These are phyloP conservation scores for Glyphotaelius pellucidus DNA, from an alignment of 2,888 invertebrate genomes.

Conservation along the genomic window DNA sequence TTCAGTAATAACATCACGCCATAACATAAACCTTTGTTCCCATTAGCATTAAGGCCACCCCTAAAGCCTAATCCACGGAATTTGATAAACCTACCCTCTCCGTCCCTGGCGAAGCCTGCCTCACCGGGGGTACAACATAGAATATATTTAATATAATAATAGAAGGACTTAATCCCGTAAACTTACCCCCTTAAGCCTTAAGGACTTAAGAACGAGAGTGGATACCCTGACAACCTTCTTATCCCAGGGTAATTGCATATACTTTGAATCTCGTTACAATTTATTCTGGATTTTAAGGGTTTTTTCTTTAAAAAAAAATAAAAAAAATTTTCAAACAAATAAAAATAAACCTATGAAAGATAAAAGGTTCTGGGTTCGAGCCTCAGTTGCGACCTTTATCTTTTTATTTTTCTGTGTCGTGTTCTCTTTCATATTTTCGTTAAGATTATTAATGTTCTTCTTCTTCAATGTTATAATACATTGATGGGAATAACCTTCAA, in stretches of 20 bases:
- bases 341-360: no score
- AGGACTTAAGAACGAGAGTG: neutral
- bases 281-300: neutral
- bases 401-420: no score
- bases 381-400: no score
- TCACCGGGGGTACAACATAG: neutral
- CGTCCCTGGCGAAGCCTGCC: neutral
- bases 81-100: neutral
- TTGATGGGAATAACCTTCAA: no score
- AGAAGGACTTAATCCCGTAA: neutral
- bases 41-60: neutral
- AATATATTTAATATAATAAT: neutral
- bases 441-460: no score
- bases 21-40: neutral
- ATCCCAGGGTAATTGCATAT: neutral
- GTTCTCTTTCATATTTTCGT: no score
- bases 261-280: neutral
- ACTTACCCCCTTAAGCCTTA: neutral
- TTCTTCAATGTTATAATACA: no score
- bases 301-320: neutral
- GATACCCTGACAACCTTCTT: neutral
- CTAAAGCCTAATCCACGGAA: neutral
- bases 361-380: no score
- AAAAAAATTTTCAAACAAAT: no score
- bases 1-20: neutral